A percentile compares a stretch with the other conserved stretches of the same genome.
These are phyloP conservation scores for Alitta virens DNA, from an alignment of 2,888 invertebrate genomes.

Conservation along the genomic window DNA sequence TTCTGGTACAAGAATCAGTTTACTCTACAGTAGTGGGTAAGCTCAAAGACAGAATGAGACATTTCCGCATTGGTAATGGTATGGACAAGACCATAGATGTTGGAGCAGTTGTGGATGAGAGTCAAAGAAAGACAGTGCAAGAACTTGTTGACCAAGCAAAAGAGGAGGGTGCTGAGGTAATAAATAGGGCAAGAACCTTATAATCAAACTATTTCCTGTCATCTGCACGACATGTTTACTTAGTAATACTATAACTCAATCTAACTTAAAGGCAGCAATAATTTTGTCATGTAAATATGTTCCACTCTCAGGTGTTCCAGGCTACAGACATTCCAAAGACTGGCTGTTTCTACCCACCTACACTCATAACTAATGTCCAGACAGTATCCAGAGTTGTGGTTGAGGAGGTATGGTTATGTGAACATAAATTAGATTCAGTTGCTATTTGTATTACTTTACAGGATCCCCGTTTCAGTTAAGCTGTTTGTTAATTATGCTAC, in stretches of 20 bases:
- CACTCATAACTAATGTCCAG: slow-evolving; percentile 58
- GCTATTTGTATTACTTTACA: no score
- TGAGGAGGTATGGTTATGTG: slow-evolving; percentile 55
- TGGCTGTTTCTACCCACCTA: slow-evolving; percentile 54
- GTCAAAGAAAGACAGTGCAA: slow-evolving; percentile 41
- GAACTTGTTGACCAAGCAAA: slow-evolving; percentile 44
- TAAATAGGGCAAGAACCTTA: not conserved
- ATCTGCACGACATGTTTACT: no score
- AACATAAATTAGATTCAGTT: not conserved
- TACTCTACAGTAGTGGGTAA: slow-evolving; percentile 58
- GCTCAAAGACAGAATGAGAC: slow-evolving; percentile 56
- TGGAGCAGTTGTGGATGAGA: slow-evolving; percentile 54
- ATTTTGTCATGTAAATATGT: no score
- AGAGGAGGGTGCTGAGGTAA: slow-evolving; percentile 55
- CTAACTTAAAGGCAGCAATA: no score
- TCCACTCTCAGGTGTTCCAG: slow-evolving; percentile 48
- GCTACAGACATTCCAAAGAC: slow-evolving; percentile 33
- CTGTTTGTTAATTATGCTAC: no score
- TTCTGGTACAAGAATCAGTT: slow-evolving; percentile 63
- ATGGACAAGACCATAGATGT: slow-evolving; percentile 60
- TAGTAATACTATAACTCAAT: no score
- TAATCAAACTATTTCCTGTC: no score
- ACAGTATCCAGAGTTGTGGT: slow-evolving; percentile 58
- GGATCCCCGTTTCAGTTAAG: no score
- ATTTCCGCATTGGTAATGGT: slow-evolving; percentile 55